Conservation (phyloP, 2,797 vertebrate genomes). For the Fistularia commersonii region DNA sequence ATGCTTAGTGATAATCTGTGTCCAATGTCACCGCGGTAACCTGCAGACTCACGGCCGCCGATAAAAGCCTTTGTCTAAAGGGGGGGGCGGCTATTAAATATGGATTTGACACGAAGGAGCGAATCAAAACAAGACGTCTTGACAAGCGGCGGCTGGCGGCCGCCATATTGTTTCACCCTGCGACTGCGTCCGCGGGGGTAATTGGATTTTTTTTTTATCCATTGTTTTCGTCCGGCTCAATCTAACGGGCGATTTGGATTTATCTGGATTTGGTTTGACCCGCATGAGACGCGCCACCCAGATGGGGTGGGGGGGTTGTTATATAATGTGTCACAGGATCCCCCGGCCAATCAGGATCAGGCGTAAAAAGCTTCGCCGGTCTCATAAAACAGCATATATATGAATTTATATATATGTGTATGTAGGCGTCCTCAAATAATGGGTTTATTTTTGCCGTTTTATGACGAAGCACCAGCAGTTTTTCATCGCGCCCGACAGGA, state of each 20-base stretch:
- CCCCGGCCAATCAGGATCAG: too few relatives aligned
- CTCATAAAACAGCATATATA: too few relatives aligned
- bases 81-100: conserved; percentile 24
- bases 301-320: too few relatives aligned
- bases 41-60: conserved; percentile 23
- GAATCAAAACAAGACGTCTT: conserved; percentile 18
- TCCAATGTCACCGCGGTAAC: conserved; percentile 32
- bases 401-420: too few relatives aligned
- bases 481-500: too few relatives aligned
- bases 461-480: too few relatives aligned
- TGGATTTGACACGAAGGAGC: conserved; percentile 41
- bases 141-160: conserved; percentile 38
- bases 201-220: conserved; percentile 48
- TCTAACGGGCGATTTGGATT: not conserved
- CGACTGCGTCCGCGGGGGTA: conserved; percentile 16
- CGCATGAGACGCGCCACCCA: not conserved
- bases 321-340: too few relatives aligned
- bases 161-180: conserved; percentile 20
- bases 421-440: too few relatives aligned
- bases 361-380: too few relatives aligned
- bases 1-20: conserved; percentile 36
- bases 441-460: too few relatives aligned
- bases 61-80: conserved; percentile 19
- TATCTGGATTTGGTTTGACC: not conserved
- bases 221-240: not conserved